A percentile compares a stretch with the other conserved stretches of the same genome.
Conservation (phyloP, 2,888 invertebrate genomes). For the Ornithoptera alexandrae region DNA sequence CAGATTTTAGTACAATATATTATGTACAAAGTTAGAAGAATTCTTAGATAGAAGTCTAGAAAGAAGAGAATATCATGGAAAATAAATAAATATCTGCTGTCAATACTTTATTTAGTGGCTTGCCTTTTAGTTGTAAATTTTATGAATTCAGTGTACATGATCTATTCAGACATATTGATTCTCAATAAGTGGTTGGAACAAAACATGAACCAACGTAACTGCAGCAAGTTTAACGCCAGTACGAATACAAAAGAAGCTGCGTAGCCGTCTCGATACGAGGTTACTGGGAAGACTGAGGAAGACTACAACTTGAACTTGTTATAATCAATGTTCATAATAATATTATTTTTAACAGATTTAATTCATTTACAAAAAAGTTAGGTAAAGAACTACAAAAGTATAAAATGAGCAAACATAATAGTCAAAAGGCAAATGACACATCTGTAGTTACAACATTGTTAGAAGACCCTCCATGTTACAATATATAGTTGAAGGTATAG, state of each 20-base stretch:
- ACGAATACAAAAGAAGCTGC: slow-evolving; percentile 45
- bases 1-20: slow-evolving; percentile 2
- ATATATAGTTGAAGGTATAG: slow-evolving; percentile 46
- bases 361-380: slow-evolving; percentile 38
- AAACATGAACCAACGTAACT: slow-evolving; percentile 13
- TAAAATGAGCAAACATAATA: slow-evolving; percentile 66
- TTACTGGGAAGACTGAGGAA: slow-evolving; percentile 70
- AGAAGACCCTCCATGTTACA: slow-evolving; percentile 39
- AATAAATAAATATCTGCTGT: neutral
- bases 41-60: neutral
- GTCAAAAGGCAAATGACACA: slow-evolving; percentile 48
- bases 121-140: neutral
- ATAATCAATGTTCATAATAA: slow-evolving; percentile 44
- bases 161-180: neutral
- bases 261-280: slow-evolving; percentile 47
- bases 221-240: slow-evolving; percentile 41
- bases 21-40: neutral
- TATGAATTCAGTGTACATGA: neutral
- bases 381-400: slow-evolving; percentile 70
- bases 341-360: slow-evolving; percentile 37
- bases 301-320: slow-evolving; percentile 49
- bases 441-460: slow-evolving; percentile 58
- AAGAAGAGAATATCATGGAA: neutral
- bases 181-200: slow-evolving; percentile 37
- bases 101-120: too few species aligned